Percentiles rank a stretch among this genome's conserved stretches.
These are phyloP conservation scores for Naso thynnoides DNA, from an alignment of 2,797 vertebrate species.

Conservation along the genomic window DNA sequence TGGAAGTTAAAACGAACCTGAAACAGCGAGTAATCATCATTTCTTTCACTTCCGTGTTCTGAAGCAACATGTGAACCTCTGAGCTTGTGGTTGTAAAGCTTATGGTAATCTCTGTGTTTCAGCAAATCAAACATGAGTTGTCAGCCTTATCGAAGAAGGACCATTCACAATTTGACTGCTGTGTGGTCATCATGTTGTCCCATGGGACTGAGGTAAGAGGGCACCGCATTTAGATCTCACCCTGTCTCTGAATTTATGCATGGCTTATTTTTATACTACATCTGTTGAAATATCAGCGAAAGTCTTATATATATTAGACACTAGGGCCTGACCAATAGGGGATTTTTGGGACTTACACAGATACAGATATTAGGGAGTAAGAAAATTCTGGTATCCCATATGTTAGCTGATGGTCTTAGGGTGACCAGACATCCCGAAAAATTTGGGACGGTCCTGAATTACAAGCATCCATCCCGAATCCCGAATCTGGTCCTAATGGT, in stretches of 20 bases:
- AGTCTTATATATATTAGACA: no score
- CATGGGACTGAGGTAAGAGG: constrained; percentile 92
- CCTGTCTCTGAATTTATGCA: neutral
- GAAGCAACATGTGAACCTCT: neutral
- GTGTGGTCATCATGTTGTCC: constrained; percentile 92
- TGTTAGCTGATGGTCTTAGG: no score
- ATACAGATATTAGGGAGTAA: no score
- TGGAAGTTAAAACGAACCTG: constrained; percentile 86
- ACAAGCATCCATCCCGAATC: no score
- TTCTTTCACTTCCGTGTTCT: neutral
- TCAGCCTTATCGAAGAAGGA: constrained; percentile 82
- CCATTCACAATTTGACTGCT: constrained; percentile 90
- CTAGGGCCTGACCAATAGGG: no score
- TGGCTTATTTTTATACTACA: neutral
- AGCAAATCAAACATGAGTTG: constrained; percentile 88
- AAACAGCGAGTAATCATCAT: constrained; percentile 81
- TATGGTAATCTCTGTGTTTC: constrained; percentile 35
- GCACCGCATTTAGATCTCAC: neutral
- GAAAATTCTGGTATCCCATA: no score
- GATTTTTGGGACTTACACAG: no score
- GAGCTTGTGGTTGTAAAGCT: neutral
- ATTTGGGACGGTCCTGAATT: no score
- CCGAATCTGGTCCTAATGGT: no score
- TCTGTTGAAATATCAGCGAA: neutral
- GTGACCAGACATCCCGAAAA: no score